Evolutionary conservation across 1,140 invertebrate genomes (phyloP).

Genomic region (Drosophila tropicalis): DNA sequence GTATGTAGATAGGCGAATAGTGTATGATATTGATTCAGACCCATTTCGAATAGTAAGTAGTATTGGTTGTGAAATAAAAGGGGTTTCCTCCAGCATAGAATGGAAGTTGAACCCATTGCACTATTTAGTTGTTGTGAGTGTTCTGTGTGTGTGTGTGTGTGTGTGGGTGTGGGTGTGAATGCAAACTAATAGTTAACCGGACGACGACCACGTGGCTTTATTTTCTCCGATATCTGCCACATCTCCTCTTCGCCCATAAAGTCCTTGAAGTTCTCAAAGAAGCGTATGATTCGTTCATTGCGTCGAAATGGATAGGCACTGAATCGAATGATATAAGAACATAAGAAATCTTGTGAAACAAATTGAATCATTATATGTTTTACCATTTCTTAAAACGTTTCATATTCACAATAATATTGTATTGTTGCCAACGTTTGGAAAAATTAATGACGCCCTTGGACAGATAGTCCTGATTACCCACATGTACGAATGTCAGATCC

Average conservation of each 20-base stretch:
- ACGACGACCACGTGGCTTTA: conserved; percentile 91
- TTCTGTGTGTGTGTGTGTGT: conserved; percentile 49
- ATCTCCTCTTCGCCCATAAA: conserved; percentile 97
- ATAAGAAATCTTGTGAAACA: no score
- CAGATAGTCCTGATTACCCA: conserved; percentile 96
- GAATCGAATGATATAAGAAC: not conserved
- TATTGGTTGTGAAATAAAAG: conserved; percentile 22
- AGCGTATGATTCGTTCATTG: conserved; percentile 95
- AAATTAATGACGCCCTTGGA: conserved; percentile 97
- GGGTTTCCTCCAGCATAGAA: not conserved
- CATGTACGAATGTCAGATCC: conserved; percentile 99
- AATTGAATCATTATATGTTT: conserved; percentile 34
- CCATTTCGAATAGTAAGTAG: conserved; percentile 43
- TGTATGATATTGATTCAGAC: conserved; percentile 57
- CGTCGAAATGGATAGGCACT: conserved; percentile 93
- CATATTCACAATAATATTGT: conserved; percentile 98
- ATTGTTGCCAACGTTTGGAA: conserved; percentile 99
- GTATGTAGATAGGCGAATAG: conserved; percentile 48
- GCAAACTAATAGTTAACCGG: conserved; percentile 67
- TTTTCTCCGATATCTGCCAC: conserved; percentile 98
- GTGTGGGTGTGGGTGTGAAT: conserved; percentile 50
- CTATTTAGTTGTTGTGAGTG: conserved; percentile 33
- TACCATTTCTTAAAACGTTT: conserved; percentile 97
- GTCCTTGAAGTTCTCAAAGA: conserved; percentile 98
- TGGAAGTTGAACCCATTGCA: conserved; percentile 18